Evolutionary conservation across 2,888 invertebrate genomes (phyloP).

Genomic region (Morpho helenor): DNA sequence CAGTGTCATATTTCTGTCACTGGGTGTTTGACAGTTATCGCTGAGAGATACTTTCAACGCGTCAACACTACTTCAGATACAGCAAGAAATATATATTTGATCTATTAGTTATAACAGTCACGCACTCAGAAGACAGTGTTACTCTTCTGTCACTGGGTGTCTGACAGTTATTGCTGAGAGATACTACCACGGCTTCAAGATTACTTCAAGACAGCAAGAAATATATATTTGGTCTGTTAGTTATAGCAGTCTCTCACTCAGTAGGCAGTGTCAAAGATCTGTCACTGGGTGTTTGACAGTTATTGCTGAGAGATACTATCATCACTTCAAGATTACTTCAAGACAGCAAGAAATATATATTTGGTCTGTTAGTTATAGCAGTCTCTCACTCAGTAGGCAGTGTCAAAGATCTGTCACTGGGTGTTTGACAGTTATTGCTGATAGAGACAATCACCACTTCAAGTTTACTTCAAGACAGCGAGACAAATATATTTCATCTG

Average conservation of each 20-base stretch:
- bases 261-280: conserved; percentile 14
- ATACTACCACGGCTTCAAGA: background rate
- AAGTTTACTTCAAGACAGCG: background rate
- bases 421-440: conserved; percentile 26
- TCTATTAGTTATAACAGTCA: conserved; percentile 16
- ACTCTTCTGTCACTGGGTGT: conserved; percentile 25
- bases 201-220: background rate
- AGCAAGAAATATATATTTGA: background rate
- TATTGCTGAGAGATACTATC: conserved; percentile 4
- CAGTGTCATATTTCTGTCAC: conserved; percentile 21
- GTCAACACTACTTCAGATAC: too few species aligned
- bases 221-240: background rate
- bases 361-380: conserved; percentile 5
- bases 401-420: conserved; percentile 42
- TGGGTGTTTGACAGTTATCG: conserved; percentile 27
- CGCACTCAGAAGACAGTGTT: conserved; percentile 25
- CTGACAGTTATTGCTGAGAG: conserved; percentile 22
- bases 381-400: conserved; percentile 27
- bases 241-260: conserved; percentile 22
- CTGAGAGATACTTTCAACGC: background rate
- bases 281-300: conserved; percentile 28
- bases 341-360: background rate
- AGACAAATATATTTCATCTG: background rate
- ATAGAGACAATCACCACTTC: background rate
- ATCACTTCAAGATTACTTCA: background rate